phyloP scores from a whole-genome alignment of 2,113 vertebrate species.

The Sporophila hypoxantha region DNA sequence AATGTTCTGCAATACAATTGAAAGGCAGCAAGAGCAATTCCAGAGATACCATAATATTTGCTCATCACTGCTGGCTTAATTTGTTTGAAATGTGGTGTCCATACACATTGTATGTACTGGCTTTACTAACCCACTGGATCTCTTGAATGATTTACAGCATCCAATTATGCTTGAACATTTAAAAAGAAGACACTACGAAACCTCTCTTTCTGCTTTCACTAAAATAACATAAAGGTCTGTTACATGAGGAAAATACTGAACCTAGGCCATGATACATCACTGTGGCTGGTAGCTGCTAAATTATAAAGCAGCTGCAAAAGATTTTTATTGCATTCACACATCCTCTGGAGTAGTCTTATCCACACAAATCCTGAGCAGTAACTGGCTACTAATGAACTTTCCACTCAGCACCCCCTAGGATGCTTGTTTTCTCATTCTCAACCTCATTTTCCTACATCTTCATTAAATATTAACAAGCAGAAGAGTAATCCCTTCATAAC shows the following conservation, averaged over 20 bases:
- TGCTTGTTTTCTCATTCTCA: background rate
- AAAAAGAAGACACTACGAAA: background rate
- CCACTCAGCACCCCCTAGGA: background rate
- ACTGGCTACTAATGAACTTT: background rate
- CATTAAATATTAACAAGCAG: slow-evolving; percentile 14
- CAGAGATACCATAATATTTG: background rate
- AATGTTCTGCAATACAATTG: background rate
- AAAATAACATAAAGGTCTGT: background rate
- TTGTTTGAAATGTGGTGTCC: background rate
- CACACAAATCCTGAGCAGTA: background rate
- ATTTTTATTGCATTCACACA: background rate
- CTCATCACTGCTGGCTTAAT: background rate
- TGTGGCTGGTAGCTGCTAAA: background rate
- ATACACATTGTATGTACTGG: background rate
- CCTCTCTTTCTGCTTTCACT: background rate
- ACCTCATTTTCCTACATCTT: background rate
- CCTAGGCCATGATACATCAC: background rate
- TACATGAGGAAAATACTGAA: background rate
- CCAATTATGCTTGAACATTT: background rate
- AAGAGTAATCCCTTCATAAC: background rate
- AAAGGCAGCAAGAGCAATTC: background rate
- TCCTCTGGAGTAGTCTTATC: background rate
- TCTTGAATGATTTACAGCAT: background rate
- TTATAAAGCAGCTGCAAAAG: background rate
- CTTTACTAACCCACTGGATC: background rate